Conservation (phyloP, 2,888 invertebrate species). For the Chrysotoxum bicinctum region DNA sequence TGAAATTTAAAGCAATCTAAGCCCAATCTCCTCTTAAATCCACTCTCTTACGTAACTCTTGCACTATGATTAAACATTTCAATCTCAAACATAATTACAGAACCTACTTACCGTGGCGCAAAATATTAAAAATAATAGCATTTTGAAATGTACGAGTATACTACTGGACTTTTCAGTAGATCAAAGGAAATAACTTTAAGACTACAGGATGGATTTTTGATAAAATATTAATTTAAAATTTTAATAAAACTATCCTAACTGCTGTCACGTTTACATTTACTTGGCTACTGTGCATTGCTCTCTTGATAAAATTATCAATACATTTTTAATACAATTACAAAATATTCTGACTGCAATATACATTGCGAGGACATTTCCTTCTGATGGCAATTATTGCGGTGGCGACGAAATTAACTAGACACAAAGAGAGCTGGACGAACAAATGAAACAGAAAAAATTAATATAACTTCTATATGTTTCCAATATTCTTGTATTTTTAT, state of each 20-base stretch:
- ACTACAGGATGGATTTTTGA: not conserved
- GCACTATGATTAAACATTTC: too few relatives aligned
- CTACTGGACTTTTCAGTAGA: too few relatives aligned
- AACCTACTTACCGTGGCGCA: too few relatives aligned
- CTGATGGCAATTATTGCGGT: slow-evolving; percentile 44
- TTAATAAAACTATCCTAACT: not conserved
- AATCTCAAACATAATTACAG: too few relatives aligned
- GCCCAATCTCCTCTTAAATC: too few relatives aligned
- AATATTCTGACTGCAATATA: slow-evolving; percentile 35
- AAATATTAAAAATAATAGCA: too few relatives aligned
- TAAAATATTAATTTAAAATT: not conserved
- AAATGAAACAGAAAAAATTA: slow-evolving; percentile 54
- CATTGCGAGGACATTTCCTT: slow-evolving; percentile 44
- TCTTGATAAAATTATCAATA: not conserved
- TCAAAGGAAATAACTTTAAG: too few relatives aligned
- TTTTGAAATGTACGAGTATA: too few relatives aligned
- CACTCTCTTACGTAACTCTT: too few relatives aligned
- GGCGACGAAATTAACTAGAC: slow-evolving; percentile 47
- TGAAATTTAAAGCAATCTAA: too few relatives aligned
- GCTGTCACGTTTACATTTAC: not conserved
- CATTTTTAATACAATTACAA: slow-evolving; percentile 39
- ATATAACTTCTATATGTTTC: slow-evolving; percentile 54
- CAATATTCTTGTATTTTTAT: slow-evolving; percentile 43
- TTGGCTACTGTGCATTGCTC: not conserved
- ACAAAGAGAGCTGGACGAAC: slow-evolving; percentile 37